Evolutionary conservation across 2,797 vertebrate species (phyloP).

Genomic region (Eulemur coronatus): DNA sequence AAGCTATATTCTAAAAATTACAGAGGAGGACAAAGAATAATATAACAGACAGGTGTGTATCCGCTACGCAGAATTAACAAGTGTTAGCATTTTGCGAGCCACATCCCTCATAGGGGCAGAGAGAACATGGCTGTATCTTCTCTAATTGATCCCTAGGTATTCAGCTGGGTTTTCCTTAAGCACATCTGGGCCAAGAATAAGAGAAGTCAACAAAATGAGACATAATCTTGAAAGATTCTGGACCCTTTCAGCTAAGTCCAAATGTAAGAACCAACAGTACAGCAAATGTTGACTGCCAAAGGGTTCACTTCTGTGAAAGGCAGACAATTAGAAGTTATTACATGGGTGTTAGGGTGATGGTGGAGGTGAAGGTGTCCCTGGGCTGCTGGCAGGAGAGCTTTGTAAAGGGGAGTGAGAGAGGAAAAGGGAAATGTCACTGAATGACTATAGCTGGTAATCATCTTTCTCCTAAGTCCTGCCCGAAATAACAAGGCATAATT

Average conservation of each 20-base stretch:
- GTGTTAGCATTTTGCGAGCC: background rate
- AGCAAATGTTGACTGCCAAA: background rate
- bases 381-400: background rate
- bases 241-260: background rate
- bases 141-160: background rate
- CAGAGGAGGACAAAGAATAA: background rate
- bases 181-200: slow-evolving; percentile 5
- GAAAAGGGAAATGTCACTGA: background rate
- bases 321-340: background rate
- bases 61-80: background rate
- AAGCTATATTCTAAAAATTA: background rate
- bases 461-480: background rate
- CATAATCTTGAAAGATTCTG: background rate
- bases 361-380: background rate
- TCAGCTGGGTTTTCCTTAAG: background rate
- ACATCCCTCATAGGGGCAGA: background rate
- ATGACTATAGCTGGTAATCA: background rate
- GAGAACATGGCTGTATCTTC: background rate
- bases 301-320: slow-evolving; percentile 26
- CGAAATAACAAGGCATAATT: slow-evolving; percentile 1
- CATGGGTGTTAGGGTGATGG: background rate
- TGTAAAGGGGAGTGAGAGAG: background rate
- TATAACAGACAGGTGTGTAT: background rate
- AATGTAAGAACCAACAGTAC: background rate
- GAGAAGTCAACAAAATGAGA: slow-evolving; percentile 17